These are phyloP conservation scores for Okamejei kenojei DNA, from an alignment of 2,797 vertebrate genomes.

Conservation along the genomic window DNA sequence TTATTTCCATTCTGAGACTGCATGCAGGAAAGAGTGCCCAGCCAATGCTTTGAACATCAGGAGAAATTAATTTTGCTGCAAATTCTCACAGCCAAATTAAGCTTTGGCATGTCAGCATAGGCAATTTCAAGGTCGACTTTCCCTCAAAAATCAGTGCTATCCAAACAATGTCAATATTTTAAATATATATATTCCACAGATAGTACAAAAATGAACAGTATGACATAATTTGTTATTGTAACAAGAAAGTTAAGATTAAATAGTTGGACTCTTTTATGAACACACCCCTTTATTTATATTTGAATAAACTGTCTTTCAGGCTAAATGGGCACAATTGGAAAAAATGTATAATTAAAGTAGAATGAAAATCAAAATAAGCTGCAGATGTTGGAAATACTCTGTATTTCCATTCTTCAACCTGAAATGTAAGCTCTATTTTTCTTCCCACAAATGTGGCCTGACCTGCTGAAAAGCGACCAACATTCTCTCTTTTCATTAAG, in stretches of 20 bases:
- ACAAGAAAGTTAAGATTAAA: neutral
- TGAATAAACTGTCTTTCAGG: neutral
- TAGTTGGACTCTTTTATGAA: neutral
- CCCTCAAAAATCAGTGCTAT: neutral
- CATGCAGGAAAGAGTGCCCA: too few relatives aligned
- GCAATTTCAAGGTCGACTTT: neutral
- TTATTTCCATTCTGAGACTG: too few relatives aligned
- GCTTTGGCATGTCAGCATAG: too few relatives aligned
- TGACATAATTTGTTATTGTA: neutral
- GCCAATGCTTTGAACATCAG: too few relatives aligned
- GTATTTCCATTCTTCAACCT: too few relatives aligned
- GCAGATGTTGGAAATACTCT: too few relatives aligned
- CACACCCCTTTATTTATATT: neutral
- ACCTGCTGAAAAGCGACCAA: too few relatives aligned
- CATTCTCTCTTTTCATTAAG: neutral
- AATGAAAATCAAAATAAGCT: too few relatives aligned
- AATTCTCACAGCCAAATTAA: too few relatives aligned
- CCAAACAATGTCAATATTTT: constrained; percentile 4
- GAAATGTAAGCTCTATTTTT: too few relatives aligned
- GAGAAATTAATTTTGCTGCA: too few relatives aligned
- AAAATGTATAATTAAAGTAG: neutral
- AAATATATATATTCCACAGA: neutral
- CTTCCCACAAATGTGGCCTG: too few relatives aligned
- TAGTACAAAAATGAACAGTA: neutral
- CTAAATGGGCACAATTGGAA: neutral